These are phyloP conservation scores for Isotomurus palustris DNA, from an alignment of 2,888 invertebrate genomes.

Conservation along the genomic window DNA sequence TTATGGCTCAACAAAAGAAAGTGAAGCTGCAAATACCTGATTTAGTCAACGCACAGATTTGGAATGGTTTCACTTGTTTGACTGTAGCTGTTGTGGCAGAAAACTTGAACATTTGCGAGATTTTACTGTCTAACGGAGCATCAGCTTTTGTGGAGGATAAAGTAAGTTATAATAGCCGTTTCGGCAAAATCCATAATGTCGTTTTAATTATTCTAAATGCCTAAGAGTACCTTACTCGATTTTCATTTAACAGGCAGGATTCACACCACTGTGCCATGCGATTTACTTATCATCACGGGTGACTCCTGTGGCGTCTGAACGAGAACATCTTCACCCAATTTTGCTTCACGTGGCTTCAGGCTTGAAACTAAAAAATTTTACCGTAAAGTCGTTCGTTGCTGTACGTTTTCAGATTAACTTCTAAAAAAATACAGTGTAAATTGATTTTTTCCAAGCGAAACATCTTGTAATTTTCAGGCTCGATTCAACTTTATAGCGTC, in stretches of 20 bases:
- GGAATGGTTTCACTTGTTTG: not conserved
- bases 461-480: not conserved
- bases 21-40: not conserved
- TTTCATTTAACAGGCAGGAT: not conserved
- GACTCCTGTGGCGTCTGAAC: not conserved
- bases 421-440: not conserved
- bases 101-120: not conserved
- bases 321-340: not conserved
- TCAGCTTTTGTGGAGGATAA: conserved; percentile 1
- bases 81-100: not conserved
- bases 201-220: not conserved
- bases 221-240: not conserved
- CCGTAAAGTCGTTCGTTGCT: too few relatives aligned
- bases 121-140: not conserved
- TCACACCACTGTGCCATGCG: not conserved
- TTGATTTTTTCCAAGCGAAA: not conserved
- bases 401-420: not conserved
- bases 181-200: not conserved
- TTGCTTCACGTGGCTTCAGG: not conserved
- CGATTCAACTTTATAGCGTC: not conserved
- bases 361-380: not conserved
- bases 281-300: too few relatives aligned
- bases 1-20: not conserved
- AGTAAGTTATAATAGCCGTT: not conserved
- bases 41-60: not conserved